phyloP scores from a whole-genome alignment of 2,113 vertebrate genomes.

The Lampris incognitus region DNA sequence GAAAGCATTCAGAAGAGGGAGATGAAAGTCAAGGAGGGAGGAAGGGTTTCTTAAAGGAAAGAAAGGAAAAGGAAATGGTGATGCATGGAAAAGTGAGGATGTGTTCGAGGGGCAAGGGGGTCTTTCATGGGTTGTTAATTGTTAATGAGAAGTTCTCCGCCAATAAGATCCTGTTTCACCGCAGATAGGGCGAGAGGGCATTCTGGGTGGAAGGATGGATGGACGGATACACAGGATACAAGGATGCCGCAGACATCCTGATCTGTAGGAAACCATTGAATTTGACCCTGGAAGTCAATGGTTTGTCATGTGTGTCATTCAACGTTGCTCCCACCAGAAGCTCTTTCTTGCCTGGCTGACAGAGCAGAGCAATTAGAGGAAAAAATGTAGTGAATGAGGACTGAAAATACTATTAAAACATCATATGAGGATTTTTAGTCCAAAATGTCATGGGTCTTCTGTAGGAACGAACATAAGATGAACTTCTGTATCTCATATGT shows the following conservation, averaged over 20 bases:
- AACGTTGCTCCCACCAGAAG: constrained; percentile 49
- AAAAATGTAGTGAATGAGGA: neutral
- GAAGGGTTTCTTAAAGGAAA: constrained; percentile 37
- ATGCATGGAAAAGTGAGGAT: constrained; percentile 33
- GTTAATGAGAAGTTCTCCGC: constrained; percentile 77
- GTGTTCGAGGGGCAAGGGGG: constrained; percentile 3
- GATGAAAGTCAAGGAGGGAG: constrained; percentile 21
- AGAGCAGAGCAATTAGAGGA: constrained; percentile 35
- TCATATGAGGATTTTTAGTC: constrained; percentile 33
- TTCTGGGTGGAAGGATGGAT: constrained; percentile 53
- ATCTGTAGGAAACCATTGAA: constrained; percentile 53
- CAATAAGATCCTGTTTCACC: constrained; percentile 74
- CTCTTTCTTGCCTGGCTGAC: constrained; percentile 23
- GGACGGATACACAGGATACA: constrained; percentile 41
- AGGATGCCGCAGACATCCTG: constrained; percentile 24
- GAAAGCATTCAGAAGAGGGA: constrained; percentile 17
- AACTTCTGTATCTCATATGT: constrained; percentile 22
- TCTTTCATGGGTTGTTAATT: constrained; percentile 67
- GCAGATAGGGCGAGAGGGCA: constrained; percentile 40
- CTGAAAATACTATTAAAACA: neutral
- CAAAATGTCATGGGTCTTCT: constrained; percentile 25
- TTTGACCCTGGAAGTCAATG: constrained; percentile 65
- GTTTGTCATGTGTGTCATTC: constrained; percentile 62
- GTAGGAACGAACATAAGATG: constrained; percentile 27
- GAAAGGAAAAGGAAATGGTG: constrained; percentile 21